phyloP scores from a whole-genome alignment of 2,113 vertebrate species.

The Buteo buteo region DNA sequence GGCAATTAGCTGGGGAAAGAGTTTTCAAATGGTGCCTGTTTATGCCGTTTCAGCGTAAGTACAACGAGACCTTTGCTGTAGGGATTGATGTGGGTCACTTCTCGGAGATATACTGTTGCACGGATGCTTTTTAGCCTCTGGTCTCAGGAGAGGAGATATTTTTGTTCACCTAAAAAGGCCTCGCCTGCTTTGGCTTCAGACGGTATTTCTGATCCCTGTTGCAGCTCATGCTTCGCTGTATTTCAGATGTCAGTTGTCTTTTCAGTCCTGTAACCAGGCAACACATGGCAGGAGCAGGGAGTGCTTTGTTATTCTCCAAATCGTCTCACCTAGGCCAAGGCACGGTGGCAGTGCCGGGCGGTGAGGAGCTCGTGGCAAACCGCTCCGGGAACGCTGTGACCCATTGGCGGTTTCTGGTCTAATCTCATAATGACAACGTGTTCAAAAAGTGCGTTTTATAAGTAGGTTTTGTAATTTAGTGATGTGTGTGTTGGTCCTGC shows the following conservation, averaged over 20 bases:
- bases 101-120: not conserved
- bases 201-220: not conserved
- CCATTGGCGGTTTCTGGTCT: accelerated
- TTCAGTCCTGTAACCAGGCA: constrained; percentile 55
- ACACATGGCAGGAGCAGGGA: constrained; percentile 1
- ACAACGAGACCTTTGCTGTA: not conserved
- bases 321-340: not conserved
- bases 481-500: not conserved
- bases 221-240: not conserved
- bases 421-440: accelerated
- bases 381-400: accelerated
- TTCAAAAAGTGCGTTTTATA: not conserved
- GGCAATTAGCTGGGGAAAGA: not conserved
- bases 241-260: constrained; percentile 23
- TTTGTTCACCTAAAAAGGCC: not conserved
- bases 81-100: not conserved
- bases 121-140: not conserved
- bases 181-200: not conserved
- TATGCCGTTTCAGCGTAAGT: not conserved
- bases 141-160: not conserved
- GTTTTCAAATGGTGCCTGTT: not conserved
- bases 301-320: not conserved
- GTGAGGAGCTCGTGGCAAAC: not conserved
- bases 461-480: not conserved
- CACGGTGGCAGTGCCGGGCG: not conserved